Evolutionary conservation across 1,140 invertebrate species (phyloP).

Genomic region (Lutraria rhynchaena): DNA sequence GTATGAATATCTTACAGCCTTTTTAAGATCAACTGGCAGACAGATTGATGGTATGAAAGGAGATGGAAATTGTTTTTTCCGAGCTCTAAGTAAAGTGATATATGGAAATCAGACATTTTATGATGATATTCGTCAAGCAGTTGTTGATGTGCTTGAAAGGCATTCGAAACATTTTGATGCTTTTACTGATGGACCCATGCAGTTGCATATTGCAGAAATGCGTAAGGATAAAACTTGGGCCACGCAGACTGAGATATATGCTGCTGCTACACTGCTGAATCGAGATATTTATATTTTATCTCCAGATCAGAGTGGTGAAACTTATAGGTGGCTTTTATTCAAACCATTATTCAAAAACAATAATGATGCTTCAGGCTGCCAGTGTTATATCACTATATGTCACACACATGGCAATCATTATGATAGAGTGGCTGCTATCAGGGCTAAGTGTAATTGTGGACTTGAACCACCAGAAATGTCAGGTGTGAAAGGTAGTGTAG

Average conservation of each 20-base stretch:
- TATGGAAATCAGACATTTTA: conserved; percentile 75
- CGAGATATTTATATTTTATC: conserved; percentile 75
- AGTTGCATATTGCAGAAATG: conserved; percentile 72
- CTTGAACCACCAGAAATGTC: conserved; percentile 62
- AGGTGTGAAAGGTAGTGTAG: conserved; percentile 60
- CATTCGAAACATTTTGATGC: conserved; percentile 72
- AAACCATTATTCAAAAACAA: conserved; percentile 66
- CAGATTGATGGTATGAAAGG: conserved; percentile 76
- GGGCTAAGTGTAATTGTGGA: conserved; percentile 68
- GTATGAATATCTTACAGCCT: conserved; percentile 54
- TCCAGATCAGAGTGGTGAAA: conserved; percentile 68
- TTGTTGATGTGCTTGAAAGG: conserved; percentile 73
- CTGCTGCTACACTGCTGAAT: conserved; percentile 73
- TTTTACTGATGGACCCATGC: conserved; percentile 70
- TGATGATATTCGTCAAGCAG: conserved; percentile 70
- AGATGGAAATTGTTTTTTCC: conserved; percentile 80
- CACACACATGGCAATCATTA: conserved; percentile 77
- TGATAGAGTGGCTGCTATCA: conserved; percentile 67
- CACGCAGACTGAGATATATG: conserved; percentile 78
- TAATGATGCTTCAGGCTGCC: conserved; percentile 39
- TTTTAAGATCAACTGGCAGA: conserved; percentile 50
- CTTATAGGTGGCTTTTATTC: conserved; percentile 75
- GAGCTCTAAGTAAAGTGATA: conserved; percentile 76
- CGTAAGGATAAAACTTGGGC: conserved; percentile 70
- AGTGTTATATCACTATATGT: conserved; percentile 72